phyloP scores from a whole-genome alignment of 37 sponge, comb jelly and placozoan species.

The Diacarnus erythraeanus region DNA sequence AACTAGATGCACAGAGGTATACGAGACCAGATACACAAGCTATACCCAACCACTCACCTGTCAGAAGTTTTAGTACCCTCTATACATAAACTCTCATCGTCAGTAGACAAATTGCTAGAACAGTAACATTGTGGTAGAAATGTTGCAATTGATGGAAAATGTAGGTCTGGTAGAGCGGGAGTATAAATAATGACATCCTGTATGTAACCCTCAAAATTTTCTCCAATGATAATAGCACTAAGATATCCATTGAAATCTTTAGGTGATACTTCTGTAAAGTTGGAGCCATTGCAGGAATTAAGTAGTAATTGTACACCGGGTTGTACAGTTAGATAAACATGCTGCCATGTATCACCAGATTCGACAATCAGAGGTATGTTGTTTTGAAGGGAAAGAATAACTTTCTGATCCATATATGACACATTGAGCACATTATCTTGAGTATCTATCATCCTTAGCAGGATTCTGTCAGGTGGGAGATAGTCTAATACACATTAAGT shows the following conservation, averaged over 20 bases:
- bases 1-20: no score
- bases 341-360: neutral
- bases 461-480: neutral
- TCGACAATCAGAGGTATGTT: neutral
- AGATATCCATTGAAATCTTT: neutral
- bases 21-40: no score
- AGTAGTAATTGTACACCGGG: neutral
- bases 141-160: slow-evolving; percentile 2
- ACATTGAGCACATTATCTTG: neutral
- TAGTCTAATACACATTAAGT: no score
- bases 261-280: neutral
- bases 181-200: slow-evolving; percentile 20
- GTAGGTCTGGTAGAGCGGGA: neutral
- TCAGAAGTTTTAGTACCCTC: neutral
- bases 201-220: neutral
- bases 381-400: neutral
- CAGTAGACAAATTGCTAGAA: neutral
- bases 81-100: neutral
- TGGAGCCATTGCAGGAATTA: neutral
- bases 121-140: slow-evolving; percentile 37
- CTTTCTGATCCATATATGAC: neutral
- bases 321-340: neutral
- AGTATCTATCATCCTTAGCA: neutral
- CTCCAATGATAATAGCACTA: slow-evolving; percentile 1
- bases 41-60: neutral